Evolutionary conservation across 2,888 invertebrate species (phyloP).

Genomic region (Mactromeris polynyma): DNA sequence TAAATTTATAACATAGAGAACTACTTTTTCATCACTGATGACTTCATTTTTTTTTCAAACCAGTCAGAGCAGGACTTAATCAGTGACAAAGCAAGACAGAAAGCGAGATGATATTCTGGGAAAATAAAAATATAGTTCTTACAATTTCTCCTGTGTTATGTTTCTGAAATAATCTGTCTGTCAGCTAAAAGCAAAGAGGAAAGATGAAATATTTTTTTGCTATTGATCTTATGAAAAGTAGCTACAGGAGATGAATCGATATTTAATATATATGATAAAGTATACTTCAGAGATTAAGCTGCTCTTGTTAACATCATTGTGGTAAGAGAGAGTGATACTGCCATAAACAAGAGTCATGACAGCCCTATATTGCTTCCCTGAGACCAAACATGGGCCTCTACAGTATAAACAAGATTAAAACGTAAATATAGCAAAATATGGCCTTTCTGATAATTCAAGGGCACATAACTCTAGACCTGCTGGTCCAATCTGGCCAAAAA

Average conservation of each 20-base stretch:
- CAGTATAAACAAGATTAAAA: too few relatives aligned
- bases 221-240: conserved; percentile 17
- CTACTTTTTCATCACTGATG: background rate
- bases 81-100: background rate
- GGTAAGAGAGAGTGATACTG: too few relatives aligned
- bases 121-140: background rate
- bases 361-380: too few relatives aligned
- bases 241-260: background rate
- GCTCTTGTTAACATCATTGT: too few relatives aligned
- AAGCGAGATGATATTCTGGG: background rate
- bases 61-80: background rate
- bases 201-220: conserved; percentile 22
- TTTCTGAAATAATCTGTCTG: conserved; percentile 21
- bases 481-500: too few relatives aligned
- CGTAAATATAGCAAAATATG: too few relatives aligned
- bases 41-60: background rate
- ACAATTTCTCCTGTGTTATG: background rate
- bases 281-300: too few relatives aligned
- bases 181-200: conserved; percentile 20
- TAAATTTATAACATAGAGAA: background rate
- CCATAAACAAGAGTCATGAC: too few relatives aligned
- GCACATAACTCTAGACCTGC: too few relatives aligned
- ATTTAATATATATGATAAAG: background rate
- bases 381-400: too few relatives aligned
- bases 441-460: too few relatives aligned